Base-by-base conservation (phyloP, 1,140 invertebrate genomes). In the Drosophila persimilis region DNA sequence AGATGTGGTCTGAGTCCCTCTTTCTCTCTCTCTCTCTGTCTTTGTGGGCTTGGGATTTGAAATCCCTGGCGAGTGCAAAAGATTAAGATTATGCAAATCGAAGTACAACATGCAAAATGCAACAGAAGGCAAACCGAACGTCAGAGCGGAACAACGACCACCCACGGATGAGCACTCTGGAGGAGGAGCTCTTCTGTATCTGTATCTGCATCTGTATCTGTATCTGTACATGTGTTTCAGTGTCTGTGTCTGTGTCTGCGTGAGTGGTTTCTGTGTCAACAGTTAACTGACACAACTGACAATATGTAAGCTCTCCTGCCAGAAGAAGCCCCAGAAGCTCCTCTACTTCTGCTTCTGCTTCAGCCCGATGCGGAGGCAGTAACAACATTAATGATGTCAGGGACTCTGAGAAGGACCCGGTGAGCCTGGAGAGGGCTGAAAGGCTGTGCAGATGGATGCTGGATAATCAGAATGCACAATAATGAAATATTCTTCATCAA, bases 21-120 rank as follows among this genome's bases (percentile, higher is more conserved):
- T 0, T 8, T n/a, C 35, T 29, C 13, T 47, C 11, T n/a, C 47
- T 47, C 29, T 20, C 13, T 39, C 35, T 48, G 0, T 41, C 7
- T 51, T 8, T 6, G 29, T 24, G 60, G 50, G 53, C 52, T 47
- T 77, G 62, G 72, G 41, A 29, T 46, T 50, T 46, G 45, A 60
- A 74, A 59, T 83, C 72, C 75, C 62, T 44, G 74, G 80, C 66
- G 66, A 84, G 80, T 84, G 80, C 75, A 84, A 64, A 84, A 76
- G 74, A 73, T 84, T 84, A 76, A 78, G 80, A 84, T 84, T 84
- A 84, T 84, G 80, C 80, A 84, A 84, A 84, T 84, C 75, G 59
- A 76, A 72, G 71, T 76, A 84, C 71, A 78, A 80, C 72, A 83
- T 77, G 79, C 79, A 83, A 78, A 83, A 83, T 83, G 79, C 79